These are phyloP conservation scores for Pheosia gnoma DNA, from an alignment of 2,888 invertebrate species.

Conservation along the genomic window DNA sequence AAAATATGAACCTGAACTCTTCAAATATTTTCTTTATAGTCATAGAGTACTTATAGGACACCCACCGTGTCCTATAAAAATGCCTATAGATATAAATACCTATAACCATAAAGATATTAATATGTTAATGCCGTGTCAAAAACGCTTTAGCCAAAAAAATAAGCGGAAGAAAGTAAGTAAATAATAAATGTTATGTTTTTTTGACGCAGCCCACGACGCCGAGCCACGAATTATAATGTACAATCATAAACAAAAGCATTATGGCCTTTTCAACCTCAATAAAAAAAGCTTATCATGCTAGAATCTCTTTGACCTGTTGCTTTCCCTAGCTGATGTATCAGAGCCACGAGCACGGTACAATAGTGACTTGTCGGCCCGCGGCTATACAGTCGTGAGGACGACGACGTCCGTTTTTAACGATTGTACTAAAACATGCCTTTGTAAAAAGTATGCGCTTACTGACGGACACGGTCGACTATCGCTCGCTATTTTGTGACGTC, in stretches of 20 bases:
- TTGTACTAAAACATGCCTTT: background rate
- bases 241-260: background rate
- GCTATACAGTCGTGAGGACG: slow-evolving; percentile 8
- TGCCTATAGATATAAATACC: too few relatives aligned
- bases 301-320: slow-evolving; percentile 49
- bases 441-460: background rate
- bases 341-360: slow-evolving; percentile 16
- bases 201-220: background rate
- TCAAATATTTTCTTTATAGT: too few relatives aligned
- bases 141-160: too few relatives aligned
- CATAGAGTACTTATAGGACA: too few relatives aligned
- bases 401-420: background rate
- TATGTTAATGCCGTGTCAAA: too few relatives aligned
- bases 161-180: too few relatives aligned
- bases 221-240: background rate
- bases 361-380: slow-evolving; percentile 6
- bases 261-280: background rate
- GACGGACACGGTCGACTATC: background rate
- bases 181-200: too few relatives aligned
- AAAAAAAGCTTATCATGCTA: slow-evolving; percentile 14
- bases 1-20: background rate
- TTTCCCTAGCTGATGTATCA: slow-evolving; percentile 34
- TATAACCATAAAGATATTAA: too few relatives aligned
- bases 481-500: too few relatives aligned
- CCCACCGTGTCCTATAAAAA: too few relatives aligned